Base-by-base conservation (phyloP, 2,113 vertebrate species). In the Dipodomys ordii region DNA sequence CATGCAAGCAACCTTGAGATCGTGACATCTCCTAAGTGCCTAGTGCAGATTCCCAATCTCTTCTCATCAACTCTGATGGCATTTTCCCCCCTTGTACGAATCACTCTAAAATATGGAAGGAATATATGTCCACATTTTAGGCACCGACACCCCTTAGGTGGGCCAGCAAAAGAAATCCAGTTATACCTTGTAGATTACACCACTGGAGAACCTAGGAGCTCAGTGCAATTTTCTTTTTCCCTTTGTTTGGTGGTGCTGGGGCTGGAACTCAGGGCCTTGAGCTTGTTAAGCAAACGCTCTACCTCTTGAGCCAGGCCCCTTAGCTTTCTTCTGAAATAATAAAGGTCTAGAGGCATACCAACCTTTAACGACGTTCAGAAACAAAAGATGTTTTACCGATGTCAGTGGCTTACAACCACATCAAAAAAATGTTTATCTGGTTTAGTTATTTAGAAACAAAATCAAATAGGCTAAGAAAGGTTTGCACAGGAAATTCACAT, bases 391-490 rank as follows among this genome's bases (percentile, higher is more conserved):
- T 78, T 69, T 35, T 83, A 87, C 67, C 68, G 91, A 82, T 79
- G 92, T 92, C 95, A 96, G 94, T n/a, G 88, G 95, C 83, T 92
- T 97, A 93, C 95, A 96, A 91, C 88, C 22, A 81, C 22, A 69
- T 30, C 25, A 25, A 82, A 53, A 91, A 82, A 4, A 0, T 0
- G n/a, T 69, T 77, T 27, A 91, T 88, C 90, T 86, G 93, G 79
- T 25, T 49, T 67, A 87, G 89, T 85, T 87, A 53, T 46, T 89
- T 30, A 76, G 72, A 83, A 49, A 67, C 19, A 44, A 92, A 92
- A 78, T 53, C 32, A 44, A 46, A 77, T 72, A 32, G 35, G 49
- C 62, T 76, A 72, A 44, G 12, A 83, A 73, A 68, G 5, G n/a
- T 68, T 28, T 62, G 53, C 39, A 32, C 9, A 53, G 22, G 35